A percentile compares a stretch with the other conserved stretches of the same genome.
Conservation (phyloP, 2,888 invertebrate species). For the Flexamia atlantica region DNA sequence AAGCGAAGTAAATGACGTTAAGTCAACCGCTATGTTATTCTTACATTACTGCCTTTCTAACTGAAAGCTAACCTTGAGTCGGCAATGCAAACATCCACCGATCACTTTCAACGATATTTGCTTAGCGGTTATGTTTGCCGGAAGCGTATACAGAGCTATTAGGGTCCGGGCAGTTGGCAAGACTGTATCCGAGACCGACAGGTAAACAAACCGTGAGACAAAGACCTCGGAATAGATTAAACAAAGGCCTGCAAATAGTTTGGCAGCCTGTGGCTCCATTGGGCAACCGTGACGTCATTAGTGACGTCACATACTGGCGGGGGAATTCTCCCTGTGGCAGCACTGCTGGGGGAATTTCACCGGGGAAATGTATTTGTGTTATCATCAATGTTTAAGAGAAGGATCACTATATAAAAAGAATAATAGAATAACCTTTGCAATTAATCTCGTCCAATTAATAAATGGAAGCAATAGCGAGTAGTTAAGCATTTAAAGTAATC, state of each 20-base stretch:
- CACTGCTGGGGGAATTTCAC: background rate
- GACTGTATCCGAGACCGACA: constrained; percentile 33
- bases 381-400: too few relatives aligned
- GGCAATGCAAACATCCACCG: background rate
- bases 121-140: constrained; percentile 13
- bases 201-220: constrained; percentile 33
- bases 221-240: constrained; percentile 37
- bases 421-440: too few relatives aligned
- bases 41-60: background rate
- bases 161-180: background rate
- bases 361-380: too few relatives aligned
- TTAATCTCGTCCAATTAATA: too few relatives aligned
- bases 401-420: too few relatives aligned
- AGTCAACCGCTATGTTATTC: too few relatives aligned
- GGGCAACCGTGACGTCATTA: background rate
- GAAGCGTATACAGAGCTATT: constrained; percentile 13
- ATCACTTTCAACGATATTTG: constrained; percentile 7
- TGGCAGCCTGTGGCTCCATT: background rate
- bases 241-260: constrained; percentile 29
- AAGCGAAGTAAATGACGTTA: too few relatives aligned
- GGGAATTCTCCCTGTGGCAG: background rate
- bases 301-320: background rate
- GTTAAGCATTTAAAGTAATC: too few relatives aligned
- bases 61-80: constrained; percentile 21
- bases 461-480: too few relatives aligned